These are phyloP conservation scores for Nephila pilipes DNA, from an alignment of 1,140 invertebrate genomes.

Conservation along the genomic window DNA sequence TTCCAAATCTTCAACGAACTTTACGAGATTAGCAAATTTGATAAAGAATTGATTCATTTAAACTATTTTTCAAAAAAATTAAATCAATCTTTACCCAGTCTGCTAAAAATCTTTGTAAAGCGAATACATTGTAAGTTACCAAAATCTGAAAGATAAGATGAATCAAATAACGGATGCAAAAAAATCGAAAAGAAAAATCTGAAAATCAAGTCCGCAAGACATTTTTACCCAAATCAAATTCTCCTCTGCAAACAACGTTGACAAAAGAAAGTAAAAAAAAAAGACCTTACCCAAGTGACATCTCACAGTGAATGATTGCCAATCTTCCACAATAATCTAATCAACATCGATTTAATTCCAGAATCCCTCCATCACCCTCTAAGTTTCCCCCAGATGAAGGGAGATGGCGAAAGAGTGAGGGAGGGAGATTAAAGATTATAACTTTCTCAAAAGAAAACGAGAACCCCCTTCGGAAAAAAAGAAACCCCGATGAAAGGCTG, in stretches of 20 bases:
- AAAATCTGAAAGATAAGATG: background rate
- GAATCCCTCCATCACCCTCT: background rate
- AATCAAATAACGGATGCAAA: background rate
- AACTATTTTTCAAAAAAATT: too few species aligned
- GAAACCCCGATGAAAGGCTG: background rate
- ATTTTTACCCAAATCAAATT: constrained; percentile 15
- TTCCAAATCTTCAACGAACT: too few species aligned
- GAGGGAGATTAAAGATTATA: constrained; percentile 70
- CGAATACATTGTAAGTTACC: background rate
- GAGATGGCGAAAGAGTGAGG: background rate
- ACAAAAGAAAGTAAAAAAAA: background rate
- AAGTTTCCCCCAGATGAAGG: background rate
- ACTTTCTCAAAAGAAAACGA: constrained; percentile 40
- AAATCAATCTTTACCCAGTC: background rate
- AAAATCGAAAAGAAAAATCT: background rate
- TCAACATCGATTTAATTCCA: constrained; percentile 67
- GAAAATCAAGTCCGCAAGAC: background rate
- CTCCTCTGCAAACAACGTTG: constrained; percentile 16
- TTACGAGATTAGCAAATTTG: too few species aligned
- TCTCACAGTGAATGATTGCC: constrained; percentile 47
- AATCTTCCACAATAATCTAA: constrained; percentile 64
- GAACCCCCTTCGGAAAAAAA: background rate
- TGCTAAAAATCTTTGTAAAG: background rate
- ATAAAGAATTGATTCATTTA: too few species aligned
- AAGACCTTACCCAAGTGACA: constrained; percentile 10